Conservation (phyloP, 2,888 invertebrate genomes). For the Rhagonycha lutea region DNA sequence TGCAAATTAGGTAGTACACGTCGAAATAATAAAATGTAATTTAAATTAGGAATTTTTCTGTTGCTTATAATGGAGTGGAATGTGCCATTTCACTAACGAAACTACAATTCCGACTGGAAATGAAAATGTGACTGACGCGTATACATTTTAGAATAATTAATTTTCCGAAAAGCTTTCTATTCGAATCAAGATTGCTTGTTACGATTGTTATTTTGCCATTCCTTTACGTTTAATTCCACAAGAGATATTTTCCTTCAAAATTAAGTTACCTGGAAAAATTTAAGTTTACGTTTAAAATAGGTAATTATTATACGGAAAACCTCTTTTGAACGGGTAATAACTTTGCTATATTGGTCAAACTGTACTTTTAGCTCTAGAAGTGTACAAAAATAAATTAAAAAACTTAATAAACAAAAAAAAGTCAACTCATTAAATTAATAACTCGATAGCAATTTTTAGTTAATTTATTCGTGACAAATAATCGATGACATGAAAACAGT, state of each 20-base stretch:
- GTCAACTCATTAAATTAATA: not conserved
- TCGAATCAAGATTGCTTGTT: not conserved
- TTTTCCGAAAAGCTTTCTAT: not conserved
- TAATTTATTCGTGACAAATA: not conserved
- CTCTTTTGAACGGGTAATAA: no score
- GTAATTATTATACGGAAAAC: no score
- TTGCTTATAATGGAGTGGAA: not conserved
- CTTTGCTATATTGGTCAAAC: no score
- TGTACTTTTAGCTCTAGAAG: no score
- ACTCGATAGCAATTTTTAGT: not conserved
- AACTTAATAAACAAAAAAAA: not conserved
- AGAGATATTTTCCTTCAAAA: not conserved
- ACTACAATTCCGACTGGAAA: not conserved
- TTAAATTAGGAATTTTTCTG: not conserved
- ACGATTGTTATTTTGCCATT: not conserved
- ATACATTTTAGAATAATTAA: not conserved
- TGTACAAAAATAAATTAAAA: no score
- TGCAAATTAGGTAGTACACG: no score
- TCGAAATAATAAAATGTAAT: not conserved
- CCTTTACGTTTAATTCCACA: not conserved
- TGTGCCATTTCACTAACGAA: not conserved
- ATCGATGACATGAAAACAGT: not conserved
- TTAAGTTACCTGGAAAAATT: not conserved
- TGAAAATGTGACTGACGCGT: not conserved
- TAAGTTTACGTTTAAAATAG: no score